These are phyloP conservation scores for Porphyrio hochstetteri DNA, from an alignment of 2,113 vertebrate species.

Conservation along the genomic window DNA sequence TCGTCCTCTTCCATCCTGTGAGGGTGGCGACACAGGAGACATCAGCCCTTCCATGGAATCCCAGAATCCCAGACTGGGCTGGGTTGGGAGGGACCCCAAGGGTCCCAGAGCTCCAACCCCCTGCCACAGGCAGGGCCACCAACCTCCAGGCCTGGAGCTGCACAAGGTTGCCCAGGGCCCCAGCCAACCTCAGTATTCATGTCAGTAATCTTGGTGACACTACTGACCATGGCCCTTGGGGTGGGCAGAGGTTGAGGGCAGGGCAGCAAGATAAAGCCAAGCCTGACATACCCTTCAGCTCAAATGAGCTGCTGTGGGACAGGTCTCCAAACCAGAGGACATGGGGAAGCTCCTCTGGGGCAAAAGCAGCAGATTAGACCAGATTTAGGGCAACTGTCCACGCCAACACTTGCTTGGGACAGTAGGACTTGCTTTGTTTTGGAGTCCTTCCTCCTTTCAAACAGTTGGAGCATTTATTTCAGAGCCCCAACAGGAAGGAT, in stretches of 20 bases:
- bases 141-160: too few species aligned
- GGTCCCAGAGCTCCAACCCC: too few species aligned
- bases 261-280: neutral
- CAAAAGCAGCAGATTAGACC: neutral
- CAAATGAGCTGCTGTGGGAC: neutral
- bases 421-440: neutral
- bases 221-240: neutral
- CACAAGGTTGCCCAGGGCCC: too few species aligned
- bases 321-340: neutral
- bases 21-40: neutral
- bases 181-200: rapidly evolving
- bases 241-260: neutral
- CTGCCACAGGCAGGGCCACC: too few species aligned
- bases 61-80: too few species aligned
- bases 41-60: neutral
- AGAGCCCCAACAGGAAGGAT: neutral
- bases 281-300: neutral
- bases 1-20: conserved; percentile 38
- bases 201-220: neutral
- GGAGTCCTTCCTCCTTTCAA: neutral
- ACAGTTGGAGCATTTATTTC: neutral
- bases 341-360: neutral
- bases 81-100: too few species aligned
- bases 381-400: neutral
- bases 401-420: rapidly evolving